Conservation (phyloP, 2,888 invertebrate species). For the Lithophane semibrunnea region DNA sequence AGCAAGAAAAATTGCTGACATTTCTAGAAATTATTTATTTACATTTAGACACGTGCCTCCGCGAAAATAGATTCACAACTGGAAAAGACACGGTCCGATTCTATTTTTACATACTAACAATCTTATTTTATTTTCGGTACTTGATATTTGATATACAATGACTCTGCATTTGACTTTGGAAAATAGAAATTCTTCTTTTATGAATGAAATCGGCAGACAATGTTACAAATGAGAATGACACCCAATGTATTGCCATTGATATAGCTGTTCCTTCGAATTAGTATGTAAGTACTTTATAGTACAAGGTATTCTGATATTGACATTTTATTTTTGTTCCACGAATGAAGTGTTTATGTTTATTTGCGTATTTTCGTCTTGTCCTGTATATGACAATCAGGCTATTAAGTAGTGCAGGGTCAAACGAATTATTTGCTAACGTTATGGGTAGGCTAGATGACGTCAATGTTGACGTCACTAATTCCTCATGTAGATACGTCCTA, state of each 20-base stretch:
- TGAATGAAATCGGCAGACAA: conserved; percentile 9
- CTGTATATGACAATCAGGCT: not conserved
- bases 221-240: not conserved
- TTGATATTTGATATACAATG: not conserved
- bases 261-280: not conserved
- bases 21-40: not conserved
- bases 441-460: not conserved
- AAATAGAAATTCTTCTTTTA: conserved; percentile 4
- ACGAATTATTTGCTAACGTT: not conserved
- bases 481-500: not conserved
- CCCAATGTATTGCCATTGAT: not conserved
- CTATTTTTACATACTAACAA: conserved; percentile 7
- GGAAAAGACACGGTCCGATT: not conserved
- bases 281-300: too few species aligned
- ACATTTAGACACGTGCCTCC: not conserved
- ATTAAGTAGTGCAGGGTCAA: not conserved
- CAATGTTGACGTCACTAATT: not conserved
- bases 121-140: conserved; percentile 13
- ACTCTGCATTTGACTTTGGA: conserved; percentile 22
- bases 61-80: not conserved
- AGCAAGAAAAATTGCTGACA: not conserved
- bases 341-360: not conserved
- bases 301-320: not conserved
- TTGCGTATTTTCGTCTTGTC: not conserved
- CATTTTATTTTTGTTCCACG: not conserved